Conservation (phyloP, 2,113 vertebrate genomes). For the Anas platyrhynchos region DNA sequence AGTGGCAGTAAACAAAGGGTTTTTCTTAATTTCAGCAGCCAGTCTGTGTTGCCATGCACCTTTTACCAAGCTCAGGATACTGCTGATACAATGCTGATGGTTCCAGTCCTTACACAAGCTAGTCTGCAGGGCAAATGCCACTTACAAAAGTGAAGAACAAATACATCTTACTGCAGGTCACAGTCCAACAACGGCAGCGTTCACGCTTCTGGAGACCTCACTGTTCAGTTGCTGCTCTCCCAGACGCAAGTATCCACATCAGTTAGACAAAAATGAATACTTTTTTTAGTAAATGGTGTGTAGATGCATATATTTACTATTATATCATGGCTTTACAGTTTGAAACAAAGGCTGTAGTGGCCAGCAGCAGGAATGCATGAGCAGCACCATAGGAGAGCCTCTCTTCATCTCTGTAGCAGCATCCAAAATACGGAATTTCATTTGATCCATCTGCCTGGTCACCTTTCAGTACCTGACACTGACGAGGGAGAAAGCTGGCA, state of each 20-base stretch:
- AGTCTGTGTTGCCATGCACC: neutral
- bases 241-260: accelerated
- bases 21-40: neutral
- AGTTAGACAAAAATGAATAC: neutral
- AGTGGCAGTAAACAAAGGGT: neutral
- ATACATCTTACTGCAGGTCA: neutral
- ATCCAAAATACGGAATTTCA: neutral
- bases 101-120: neutral
- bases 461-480: neutral
- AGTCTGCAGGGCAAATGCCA: neutral
- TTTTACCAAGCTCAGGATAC: neutral
- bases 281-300: neutral
- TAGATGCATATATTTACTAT: neutral
- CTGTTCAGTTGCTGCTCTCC: neutral
- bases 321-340: neutral
- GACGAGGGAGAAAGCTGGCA: neutral
- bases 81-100: neutral
- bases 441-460: neutral
- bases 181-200: neutral
- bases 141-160: neutral
- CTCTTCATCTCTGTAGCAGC: neutral
- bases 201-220: accelerated
- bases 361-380: neutral
- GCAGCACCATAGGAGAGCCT: neutral
- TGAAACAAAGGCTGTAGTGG: neutral